Conservation (phyloP, 2,797 vertebrate genomes). For the Micrastur ruficollis region DNA sequence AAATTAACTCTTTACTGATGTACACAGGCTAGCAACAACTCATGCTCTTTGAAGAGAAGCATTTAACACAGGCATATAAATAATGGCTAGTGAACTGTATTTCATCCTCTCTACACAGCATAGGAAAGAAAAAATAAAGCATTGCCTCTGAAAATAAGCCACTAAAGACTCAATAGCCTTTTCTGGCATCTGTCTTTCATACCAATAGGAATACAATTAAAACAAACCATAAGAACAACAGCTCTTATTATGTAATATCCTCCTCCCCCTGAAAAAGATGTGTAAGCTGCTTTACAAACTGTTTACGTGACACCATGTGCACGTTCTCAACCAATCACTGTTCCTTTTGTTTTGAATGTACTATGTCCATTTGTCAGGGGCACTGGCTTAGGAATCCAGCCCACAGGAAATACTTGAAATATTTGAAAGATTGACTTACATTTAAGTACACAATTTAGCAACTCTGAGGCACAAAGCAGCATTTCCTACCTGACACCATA, state of each 20-base stretch:
- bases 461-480: not conserved
- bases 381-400: not conserved
- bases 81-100: not conserved
- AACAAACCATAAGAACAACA: not conserved
- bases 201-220: not conserved
- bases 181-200: not conserved
- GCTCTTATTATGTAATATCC: not conserved
- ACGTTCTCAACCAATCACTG: accelerated
- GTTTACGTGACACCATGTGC: not conserved
- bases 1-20: not conserved
- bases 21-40: not conserved
- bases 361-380: no score
- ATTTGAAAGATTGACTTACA: not conserved
- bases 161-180: not conserved
- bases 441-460: not conserved
- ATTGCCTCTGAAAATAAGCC: not conserved
- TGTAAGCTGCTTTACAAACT: not conserved
- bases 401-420: not conserved
- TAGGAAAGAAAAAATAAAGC: not conserved
- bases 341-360: not conserved
- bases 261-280: not conserved
- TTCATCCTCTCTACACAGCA: not conserved
- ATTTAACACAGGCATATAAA: not conserved
- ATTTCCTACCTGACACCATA: not conserved
- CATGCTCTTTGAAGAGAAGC: not conserved